These are phyloP conservation scores for Temnothorax longispinosus DNA, from an alignment of 1,140 invertebrate genomes.

Conservation along the genomic window DNA sequence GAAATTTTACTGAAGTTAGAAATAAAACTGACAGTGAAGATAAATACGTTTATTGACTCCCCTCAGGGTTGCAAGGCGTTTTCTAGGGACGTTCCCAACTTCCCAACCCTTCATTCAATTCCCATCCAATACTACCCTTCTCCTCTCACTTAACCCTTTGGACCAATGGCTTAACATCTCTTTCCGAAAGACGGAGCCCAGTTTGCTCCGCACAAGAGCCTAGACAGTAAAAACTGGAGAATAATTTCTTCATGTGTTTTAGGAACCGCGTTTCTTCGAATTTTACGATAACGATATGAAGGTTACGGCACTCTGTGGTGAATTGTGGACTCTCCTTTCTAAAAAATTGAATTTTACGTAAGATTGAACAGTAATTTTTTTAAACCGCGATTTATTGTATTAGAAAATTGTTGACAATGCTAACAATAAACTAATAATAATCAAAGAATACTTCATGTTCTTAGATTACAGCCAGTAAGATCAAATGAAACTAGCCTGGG, in stretches of 20 bases:
- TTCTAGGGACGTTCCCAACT: too few relatives aligned
- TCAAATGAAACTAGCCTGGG: not conserved
- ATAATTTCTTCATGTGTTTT: conserved; percentile 9
- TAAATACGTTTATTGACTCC: too few relatives aligned
- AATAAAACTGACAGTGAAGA: too few relatives aligned
- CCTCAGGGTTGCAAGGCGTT: too few relatives aligned
- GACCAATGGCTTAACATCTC: too few relatives aligned
- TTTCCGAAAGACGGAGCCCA: too few relatives aligned
- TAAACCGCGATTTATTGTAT: not conserved
- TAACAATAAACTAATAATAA: conserved; percentile 19
- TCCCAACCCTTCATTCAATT: too few relatives aligned
- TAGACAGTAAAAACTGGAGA: not conserved
- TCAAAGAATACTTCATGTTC: not conserved
- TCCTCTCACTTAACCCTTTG: too few relatives aligned
- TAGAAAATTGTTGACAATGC: not conserved
- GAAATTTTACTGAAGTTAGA: too few relatives aligned
- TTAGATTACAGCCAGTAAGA: conserved; percentile 66
- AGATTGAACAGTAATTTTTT: not conserved
- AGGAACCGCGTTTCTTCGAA: conserved; percentile 25
- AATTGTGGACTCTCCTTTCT: conserved; percentile 63
- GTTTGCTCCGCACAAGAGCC: too few relatives aligned
- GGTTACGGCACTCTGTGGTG: conserved; percentile 41
- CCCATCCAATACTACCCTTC: too few relatives aligned
- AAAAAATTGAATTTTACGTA: conserved; percentile 72
- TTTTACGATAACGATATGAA: conserved; percentile 47